These are phyloP conservation scores for Trichoplusia ni DNA, from an alignment of 1,140 invertebrate genomes.

Conservation along the genomic window DNA sequence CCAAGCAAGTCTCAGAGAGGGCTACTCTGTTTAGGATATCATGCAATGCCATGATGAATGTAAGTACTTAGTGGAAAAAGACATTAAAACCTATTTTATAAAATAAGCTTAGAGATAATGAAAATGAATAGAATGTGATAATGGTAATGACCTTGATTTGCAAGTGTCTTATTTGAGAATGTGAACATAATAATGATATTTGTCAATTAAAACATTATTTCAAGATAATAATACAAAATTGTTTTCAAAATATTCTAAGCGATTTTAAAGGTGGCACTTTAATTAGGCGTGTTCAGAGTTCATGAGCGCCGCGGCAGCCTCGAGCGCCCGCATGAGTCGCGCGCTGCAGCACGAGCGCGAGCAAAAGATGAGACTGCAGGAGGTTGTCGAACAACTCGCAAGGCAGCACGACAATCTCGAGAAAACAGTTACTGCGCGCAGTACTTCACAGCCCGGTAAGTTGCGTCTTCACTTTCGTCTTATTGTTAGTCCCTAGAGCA, in stretches of 20 bases:
- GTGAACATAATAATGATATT: background rate
- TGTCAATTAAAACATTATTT: no score
- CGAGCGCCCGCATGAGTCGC: constrained; percentile 94
- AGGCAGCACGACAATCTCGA: constrained; percentile 95
- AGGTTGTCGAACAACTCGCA: constrained; percentile 98
- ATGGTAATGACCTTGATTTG: no score
- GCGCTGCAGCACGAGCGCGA: constrained; percentile 97
- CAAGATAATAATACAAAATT: no score
- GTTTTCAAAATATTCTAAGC: background rate
- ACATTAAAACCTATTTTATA: background rate
- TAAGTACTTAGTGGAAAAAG: constrained; percentile 81
- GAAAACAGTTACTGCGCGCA: constrained; percentile 73
- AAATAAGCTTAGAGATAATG: background rate
- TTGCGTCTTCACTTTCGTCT: no score
- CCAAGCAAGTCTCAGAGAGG: constrained; percentile 92
- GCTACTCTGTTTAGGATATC: constrained; percentile 97
- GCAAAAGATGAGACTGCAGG: constrained; percentile 95
- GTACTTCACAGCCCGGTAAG: constrained; percentile 68
- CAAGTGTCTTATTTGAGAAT: no score
- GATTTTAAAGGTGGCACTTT: background rate
- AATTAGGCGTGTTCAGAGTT: constrained; percentile 94
- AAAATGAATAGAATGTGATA: no score
- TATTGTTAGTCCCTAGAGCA: no score
- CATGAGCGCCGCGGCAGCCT: constrained; percentile 91
- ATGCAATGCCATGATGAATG: constrained; percentile 97